Conservation (phyloP, 2,797 vertebrate species). For the Syngnathus acus region DNA sequence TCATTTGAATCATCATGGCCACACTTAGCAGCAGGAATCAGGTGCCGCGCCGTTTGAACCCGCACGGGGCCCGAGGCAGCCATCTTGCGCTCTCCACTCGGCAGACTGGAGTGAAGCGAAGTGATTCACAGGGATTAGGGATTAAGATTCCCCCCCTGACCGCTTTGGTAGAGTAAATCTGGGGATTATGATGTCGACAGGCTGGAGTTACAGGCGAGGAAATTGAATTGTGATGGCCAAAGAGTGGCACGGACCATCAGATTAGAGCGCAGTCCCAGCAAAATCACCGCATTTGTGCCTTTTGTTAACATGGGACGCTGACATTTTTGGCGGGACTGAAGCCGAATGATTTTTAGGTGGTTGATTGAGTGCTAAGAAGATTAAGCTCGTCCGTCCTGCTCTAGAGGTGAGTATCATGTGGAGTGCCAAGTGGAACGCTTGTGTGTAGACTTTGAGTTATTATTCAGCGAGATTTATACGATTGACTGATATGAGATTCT, state of each 20-base stretch:
- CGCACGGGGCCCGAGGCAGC: conserved; percentile 17
- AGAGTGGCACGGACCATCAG: conserved; percentile 32
- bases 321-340: conserved; percentile 11
- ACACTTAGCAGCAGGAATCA: no score
- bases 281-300: conserved; percentile 36
- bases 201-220: conserved; percentile 50
- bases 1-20: background rate
- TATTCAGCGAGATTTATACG: background rate
- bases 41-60: conserved; percentile 4
- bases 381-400: conserved; percentile 39
- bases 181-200: conserved; percentile 76
- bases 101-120: conserved; percentile 58
- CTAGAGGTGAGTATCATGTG: conserved; percentile 53
- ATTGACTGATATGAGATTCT: background rate
- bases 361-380: conserved; percentile 40
- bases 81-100: conserved; percentile 24
- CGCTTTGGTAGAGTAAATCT: conserved; percentile 71
- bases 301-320: conserved; percentile 27
- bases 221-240: conserved; percentile 63
- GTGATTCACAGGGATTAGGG: conserved; percentile 72
- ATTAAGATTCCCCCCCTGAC: conserved; percentile 52
- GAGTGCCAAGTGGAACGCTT: conserved; percentile 22
- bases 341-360: conserved; percentile 25
- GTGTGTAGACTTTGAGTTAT: background rate
- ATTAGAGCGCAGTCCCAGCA: conserved; percentile 50